These are phyloP conservation scores for Entomobrya multifasciata DNA, from an alignment of 2,888 invertebrate species.

Conservation along the genomic window DNA sequence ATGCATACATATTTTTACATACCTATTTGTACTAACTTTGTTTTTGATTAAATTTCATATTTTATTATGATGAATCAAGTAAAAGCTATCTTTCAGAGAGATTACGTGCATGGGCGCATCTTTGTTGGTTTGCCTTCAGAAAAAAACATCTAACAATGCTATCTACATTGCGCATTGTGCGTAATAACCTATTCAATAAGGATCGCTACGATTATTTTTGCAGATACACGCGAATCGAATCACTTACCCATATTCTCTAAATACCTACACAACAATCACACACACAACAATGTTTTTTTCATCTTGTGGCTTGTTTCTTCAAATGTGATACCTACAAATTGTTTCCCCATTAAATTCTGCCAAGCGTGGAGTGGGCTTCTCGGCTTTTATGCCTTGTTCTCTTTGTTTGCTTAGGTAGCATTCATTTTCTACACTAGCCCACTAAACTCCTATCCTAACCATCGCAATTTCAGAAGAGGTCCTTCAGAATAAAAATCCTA, in stretches of 20 bases:
- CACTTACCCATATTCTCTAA: no score
- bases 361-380: slow-evolving; percentile 20
- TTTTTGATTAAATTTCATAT: background rate
- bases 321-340: slow-evolving; percentile 3
- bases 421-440: background rate
- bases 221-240: background rate
- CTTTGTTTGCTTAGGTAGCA: background rate
- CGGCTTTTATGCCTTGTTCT: background rate
- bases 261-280: no score
- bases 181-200: background rate
- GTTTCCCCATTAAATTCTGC: slow-evolving; percentile 45
- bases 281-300: background rate
- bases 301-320: background rate
- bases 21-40: background rate
- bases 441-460: background rate
- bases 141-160: background rate
- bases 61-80: slow-evolving; percentile 10
- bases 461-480: no score
- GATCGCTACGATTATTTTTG: background rate
- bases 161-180: background rate
- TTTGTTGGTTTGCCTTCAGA: background rate
- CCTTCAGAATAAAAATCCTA: no score
- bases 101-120: slow-evolving; percentile 4
- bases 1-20: background rate
- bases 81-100: background rate